Evolutionary conservation across 2,113 vertebrate genomes (phyloP), one percentile per base, ranked within the genome.

Genomic region (Nothocercus julius): DNA sequence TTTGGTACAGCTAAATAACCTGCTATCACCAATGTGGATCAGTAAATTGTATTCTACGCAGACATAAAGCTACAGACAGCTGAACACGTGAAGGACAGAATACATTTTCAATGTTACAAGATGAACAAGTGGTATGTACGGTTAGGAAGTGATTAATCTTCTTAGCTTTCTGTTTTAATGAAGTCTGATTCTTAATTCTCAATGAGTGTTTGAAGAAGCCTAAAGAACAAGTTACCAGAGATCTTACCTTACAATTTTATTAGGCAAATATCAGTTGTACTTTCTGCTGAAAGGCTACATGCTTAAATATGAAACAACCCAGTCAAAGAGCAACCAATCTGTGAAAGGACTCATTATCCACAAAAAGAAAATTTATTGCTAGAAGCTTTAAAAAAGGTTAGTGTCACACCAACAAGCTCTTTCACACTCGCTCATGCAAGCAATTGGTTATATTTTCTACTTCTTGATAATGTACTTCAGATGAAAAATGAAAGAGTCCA

Each of bases 11-110:
- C 13, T 42, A 38, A 85, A 77, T 19, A 18, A 81, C 3, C 7
- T 6, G 13, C 11, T 32, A 13, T 22, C 54, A 53, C n/a, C 4
- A 0, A 5, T 0, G 30, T 13, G 22, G 40, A 63, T n/a, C 30
- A 80, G 68, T 10, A 42, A 18, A 69, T 3, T 28, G 21, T 25
- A 25, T 87, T 78, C 45, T 30, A 3, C 0, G 4, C 49, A 83
- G 34, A 45, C 17, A 51, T 4, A 70, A 42, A 89, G 6, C 54
- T 42, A 42, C 1, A 7, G 68, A 80, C 25, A 81, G 10, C 16
- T 66, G 51, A 89, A 74, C 1, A 4, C 5, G 4, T 4, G 8
- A 84, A 85, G 11, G 36, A 81, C 8, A 28, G 81, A 81, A 53
- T 38, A 20, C 0, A 25, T 53, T 53, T 32, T 42, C 32, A 18